These are phyloP conservation scores for Dryobotodes eremita DNA, from an alignment of 2,888 invertebrate species.

Conservation along the genomic window DNA sequence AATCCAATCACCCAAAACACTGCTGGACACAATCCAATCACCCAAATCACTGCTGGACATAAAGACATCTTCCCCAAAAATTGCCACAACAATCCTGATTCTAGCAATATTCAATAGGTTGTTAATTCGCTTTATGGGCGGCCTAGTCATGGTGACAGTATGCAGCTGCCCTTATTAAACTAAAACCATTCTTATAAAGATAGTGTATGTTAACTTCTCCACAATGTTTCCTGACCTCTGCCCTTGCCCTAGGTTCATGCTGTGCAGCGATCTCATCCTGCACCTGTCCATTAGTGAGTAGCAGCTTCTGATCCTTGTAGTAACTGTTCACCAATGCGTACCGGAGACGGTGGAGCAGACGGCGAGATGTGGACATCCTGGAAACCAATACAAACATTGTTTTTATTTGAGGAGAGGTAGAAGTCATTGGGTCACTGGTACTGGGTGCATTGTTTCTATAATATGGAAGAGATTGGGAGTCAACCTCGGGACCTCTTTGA, in stretches of 20 bases:
- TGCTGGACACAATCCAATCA: too few relatives aligned
- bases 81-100: too few relatives aligned
- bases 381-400: constrained; percentile 29
- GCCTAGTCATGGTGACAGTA: too few relatives aligned
- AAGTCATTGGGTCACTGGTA: too few relatives aligned
- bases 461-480: not conserved
- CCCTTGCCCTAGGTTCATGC: constrained; percentile 79
- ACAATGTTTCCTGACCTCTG: constrained; percentile 76
- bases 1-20: too few relatives aligned
- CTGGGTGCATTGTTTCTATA: not conserved
- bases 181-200: not conserved
- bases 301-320: constrained; percentile 82
- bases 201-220: not conserved
- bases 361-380: constrained; percentile 82
- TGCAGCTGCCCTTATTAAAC: not conserved
- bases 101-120: too few relatives aligned
- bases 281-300: constrained; percentile 76
- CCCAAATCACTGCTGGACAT: too few relatives aligned
- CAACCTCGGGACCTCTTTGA: not conserved
- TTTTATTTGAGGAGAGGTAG: too few relatives aligned
- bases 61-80: too few relatives aligned
- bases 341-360: constrained; percentile 83
- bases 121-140: too few relatives aligned
- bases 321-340: constrained; percentile 83
- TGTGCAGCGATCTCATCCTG: constrained; percentile 82